Evolutionary conservation across 2,888 invertebrate genomes (phyloP).

Genomic region (Lithophane semibrunnea): DNA sequence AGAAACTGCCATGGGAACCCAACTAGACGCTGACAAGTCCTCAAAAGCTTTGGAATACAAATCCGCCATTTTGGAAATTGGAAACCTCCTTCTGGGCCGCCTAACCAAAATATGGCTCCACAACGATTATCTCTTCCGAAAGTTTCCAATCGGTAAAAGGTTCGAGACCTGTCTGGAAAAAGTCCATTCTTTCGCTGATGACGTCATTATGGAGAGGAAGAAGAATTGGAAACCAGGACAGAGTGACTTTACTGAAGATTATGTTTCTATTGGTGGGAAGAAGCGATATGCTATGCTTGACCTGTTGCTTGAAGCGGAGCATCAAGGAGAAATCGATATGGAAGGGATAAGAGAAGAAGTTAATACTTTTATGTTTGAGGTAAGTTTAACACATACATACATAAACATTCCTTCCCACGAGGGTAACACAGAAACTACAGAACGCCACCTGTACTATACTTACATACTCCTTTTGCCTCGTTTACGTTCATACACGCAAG

Average conservation of each 20-base stretch:
- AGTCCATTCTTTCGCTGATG: conserved; percentile 89
- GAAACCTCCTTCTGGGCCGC: conserved; percentile 73
- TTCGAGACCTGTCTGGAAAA: conserved; percentile 85
- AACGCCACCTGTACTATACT: too few relatives aligned
- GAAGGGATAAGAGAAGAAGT: conserved; percentile 93
- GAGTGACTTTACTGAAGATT: conserved; percentile 40
- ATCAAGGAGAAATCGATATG: conserved; percentile 90
- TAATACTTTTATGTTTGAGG: conserved; percentile 94
- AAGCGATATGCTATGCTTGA: conserved; percentile 92
- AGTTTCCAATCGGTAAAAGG: conserved; percentile 82
- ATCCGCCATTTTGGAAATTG: conserved; percentile 85
- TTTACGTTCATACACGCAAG: too few relatives aligned
- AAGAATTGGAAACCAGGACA: conserved; percentile 62
- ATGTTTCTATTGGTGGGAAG: conserved; percentile 68
- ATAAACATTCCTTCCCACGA: too few relatives aligned
- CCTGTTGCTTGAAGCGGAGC: conserved; percentile 91
- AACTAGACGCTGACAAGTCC: conserved; percentile 84
- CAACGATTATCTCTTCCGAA: conserved; percentile 86
- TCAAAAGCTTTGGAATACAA: conserved; percentile 86
- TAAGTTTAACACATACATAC: conserved; percentile 67
- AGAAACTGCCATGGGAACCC: conserved; percentile 92
- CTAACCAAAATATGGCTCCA: conserved; percentile 90
- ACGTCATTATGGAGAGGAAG: conserved; percentile 88
- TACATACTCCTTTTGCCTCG: too few relatives aligned
- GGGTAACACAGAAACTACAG: too few relatives aligned